Evolutionary conservation across 1,140 invertebrate species (phyloP), one percentile per base, ranked within the genome.

Genomic region (Lepidurus couesii): DNA sequence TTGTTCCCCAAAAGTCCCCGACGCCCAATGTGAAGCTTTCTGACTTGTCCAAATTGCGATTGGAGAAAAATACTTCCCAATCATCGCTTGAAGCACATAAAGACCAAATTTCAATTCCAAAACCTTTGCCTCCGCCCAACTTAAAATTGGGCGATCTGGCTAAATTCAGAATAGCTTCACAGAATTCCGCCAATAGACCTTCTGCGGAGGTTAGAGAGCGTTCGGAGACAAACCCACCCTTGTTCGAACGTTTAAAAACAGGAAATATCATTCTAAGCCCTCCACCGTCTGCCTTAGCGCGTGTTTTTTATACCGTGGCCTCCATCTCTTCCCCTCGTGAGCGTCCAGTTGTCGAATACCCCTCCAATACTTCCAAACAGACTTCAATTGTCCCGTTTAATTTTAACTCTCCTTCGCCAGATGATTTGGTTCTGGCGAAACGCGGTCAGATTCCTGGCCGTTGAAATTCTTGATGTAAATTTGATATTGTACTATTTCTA

Each of bases 331-430:
- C 24, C 10, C 45, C 77, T 42, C n/a, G 34, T 5, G 42, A 43
- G 21, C 47, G 16, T 11, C 45, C 11, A 77, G 45, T 53, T 43
- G 10, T 53, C 24, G 44, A 65, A 53, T 16, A 42, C 11, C 44
- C 65, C 2, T 16, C 65, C n/a, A 2, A 0, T 44, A 24, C 76
- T 13, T 24, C 45, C 21, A 21, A 9, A 21, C 65, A 45, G 6
- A 43, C 73, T 11, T 1, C 77, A 21, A 80, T 84, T 13, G 79
- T 77, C 73, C 80, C 81, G 65, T 87, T 91, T 84, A 86, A 88
- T 77, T 91, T 91, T 84, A 84, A 86, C 47, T 86, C 85, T 75
- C 87, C 87, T 3, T 92, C 90, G 0, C 89, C 90, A 34, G 89
- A 90, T 84, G 87, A 86, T 82, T 82, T 86, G 65, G 85, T 89